Evolutionary conservation across 2,888 invertebrate genomes (phyloP), one percentile per base, ranked within the genome.

Genomic region (Halictus quadricinctus): DNA sequence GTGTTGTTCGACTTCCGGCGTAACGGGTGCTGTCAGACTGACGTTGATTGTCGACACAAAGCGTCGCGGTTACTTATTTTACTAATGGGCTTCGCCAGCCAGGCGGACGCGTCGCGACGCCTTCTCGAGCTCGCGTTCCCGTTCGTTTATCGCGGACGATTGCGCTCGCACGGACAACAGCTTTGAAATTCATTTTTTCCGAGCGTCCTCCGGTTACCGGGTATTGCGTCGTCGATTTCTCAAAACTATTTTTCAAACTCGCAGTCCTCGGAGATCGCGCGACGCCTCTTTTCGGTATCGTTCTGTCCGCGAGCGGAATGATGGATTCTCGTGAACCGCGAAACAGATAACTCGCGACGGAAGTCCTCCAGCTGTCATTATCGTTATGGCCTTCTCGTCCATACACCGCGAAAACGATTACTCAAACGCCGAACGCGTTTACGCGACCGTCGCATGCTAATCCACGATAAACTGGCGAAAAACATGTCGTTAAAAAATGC

Each of bases 401-500:
- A 54, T 69, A 50, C 79, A 79, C 41, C 81, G 83, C 25, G 72
- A 48, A 69, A 79, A 84, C 89, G 83, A 89, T 89, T 89, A 89
- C 76, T 88, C 81, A 87, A 58, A 69, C 81, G 85, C 80, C 80
- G 80, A 84, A 81, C 84, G 79, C 88, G 70, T 87, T 88, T 85
- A 84, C 69, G 82, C 72, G 84, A 88, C 74, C 15, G 80, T 76
- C 70, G 85, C 76, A 72, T 84, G 82, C 82, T 87, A 88, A 86
- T 84, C 81, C 75, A 77, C 75, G 82, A 87, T 86, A 85, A 85
- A 76, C 64, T 41, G 54, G 66, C 70, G 78, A 84, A 83, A 80
- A 76, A 10, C 21, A 69, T 48, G 21, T 54, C 18, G 54, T 50
- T 76, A 81, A 66, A 69, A 78, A 83, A 85, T 75, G 75, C 73